Evolutionary conservation across 1,140 invertebrate genomes (phyloP), one percentile per base, ranked within the genome.

Genomic region (Adoxophyes honmai): DNA sequence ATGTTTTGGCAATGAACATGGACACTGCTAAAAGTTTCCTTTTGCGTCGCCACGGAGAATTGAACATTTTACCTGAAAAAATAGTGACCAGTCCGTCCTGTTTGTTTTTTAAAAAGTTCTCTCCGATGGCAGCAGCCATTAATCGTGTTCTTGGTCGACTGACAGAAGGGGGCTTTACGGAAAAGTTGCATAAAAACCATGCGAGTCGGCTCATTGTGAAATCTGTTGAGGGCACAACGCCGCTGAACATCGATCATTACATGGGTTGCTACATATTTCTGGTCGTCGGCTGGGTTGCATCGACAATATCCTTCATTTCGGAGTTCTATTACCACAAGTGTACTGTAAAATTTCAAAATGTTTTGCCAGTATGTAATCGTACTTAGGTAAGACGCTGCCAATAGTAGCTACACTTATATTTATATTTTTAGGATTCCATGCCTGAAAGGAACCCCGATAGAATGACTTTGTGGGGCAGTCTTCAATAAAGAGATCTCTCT

Each of bases 31-130:
- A 64, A 51, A 34, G 56, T 3, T 69, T 73, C 57, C 60, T 76
- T 37, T 68, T 55, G 51, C 53, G 66, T 34, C 59, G 67, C 1
- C 69, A 67, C 9, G 57, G 64, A 36, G 67, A 62, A 4, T 39
- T 81, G 11, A 70, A 78, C 16, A 71, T 77, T 35, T 55, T 85
- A 37, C 66, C 68, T 7, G 52, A 74, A 57, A 68, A 52, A 57
- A 60, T 86, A 9, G 39, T 71, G n/a, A 64, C 11, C 13, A 74
- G 64, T 48, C 80, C 76, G 1, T 60, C 73, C 0, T 68, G 70
- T 5, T 61, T 86, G 72, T 85, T 77, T 66, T 85, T 84, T 33
- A 86, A 86, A 52, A 84, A 80, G 59, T 83, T 64, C 56, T 86
- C 83, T 6, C 77, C 76, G 15, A 58, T 86, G 4, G 68, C 42